These are phyloP conservation scores for Tychaedon coryphoeus DNA, from an alignment of 2,113 vertebrate species.

Conservation along the genomic window DNA sequence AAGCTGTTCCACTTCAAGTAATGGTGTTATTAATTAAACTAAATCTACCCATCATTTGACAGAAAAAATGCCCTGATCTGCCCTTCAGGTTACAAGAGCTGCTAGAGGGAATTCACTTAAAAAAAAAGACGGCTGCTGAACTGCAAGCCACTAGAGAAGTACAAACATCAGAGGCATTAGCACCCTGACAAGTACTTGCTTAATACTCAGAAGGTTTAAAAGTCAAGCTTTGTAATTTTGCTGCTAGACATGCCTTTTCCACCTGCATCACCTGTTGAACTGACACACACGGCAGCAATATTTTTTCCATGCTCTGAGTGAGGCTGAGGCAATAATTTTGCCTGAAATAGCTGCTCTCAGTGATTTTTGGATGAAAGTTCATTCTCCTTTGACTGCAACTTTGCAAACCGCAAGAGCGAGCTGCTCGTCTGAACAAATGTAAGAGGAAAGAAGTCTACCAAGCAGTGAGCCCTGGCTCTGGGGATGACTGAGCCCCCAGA, in stretches of 20 bases:
- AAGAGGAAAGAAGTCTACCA: not conserved
- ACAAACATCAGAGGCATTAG: not conserved
- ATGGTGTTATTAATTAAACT: slow-evolving; percentile 29
- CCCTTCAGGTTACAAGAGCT: not conserved
- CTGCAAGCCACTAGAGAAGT: not conserved
- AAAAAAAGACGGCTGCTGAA: not conserved
- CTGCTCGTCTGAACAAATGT: not conserved
- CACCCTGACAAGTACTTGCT: not conserved
- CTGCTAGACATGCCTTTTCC: not conserved
- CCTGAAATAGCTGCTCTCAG: not conserved
- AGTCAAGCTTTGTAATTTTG: not conserved
- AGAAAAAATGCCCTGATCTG: not conserved
- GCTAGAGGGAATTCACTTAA: not conserved
- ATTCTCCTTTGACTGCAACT: not conserved
- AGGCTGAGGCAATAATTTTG: not conserved
- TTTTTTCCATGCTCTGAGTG: rapidly evolving
- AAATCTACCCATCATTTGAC: not conserved
- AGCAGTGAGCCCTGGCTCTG: not conserved
- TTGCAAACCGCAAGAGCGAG: not conserved
- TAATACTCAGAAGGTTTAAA: not conserved
- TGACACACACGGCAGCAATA: not conserved
- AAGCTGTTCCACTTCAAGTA: slow-evolving; percentile 32
- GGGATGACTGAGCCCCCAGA: not conserved
- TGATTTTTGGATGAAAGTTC: not conserved
- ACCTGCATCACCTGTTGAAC: not conserved